Evolutionary conservation across 1,140 invertebrate species (phyloP).

Genomic region (Pinna nobilis): DNA sequence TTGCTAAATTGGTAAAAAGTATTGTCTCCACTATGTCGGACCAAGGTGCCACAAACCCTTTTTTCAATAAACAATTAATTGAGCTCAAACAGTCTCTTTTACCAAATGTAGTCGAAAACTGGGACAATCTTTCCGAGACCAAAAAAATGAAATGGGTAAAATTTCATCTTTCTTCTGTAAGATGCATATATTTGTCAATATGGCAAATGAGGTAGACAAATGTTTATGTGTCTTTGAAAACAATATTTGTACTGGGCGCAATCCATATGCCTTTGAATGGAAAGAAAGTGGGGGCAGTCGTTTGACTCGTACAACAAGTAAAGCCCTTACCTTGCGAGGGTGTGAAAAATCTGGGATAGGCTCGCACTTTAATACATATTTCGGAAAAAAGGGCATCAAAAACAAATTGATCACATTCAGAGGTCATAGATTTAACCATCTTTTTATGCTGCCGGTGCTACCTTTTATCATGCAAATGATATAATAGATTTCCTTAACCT

Average conservation of each 20-base stretch:
- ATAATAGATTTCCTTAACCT: conserved; percentile 21
- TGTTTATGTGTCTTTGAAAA: conserved; percentile 30
- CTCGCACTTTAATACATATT: conserved; percentile 10
- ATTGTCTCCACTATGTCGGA: conserved; percentile 40
- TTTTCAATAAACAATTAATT: conserved; percentile 14
- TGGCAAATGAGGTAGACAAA: conserved; percentile 35
- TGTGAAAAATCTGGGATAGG: conserved; percentile 38
- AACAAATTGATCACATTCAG: conserved; percentile 26
- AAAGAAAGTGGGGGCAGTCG: conserved; percentile 15
- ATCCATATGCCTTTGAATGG: conserved; percentile 19
- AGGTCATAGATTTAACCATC: conserved; percentile 33
- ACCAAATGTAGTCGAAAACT: conserved; percentile 7
- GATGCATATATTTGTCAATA: conserved; percentile 33
- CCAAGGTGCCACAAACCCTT: conserved; percentile 21
- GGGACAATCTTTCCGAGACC: not conserved
- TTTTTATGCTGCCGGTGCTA: conserved; percentile 33
- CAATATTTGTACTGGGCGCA: conserved; percentile 9
- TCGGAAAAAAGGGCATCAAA: conserved; percentile 1
- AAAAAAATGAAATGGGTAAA: not conserved
- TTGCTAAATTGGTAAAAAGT: not conserved
- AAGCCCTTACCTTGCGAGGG: conserved; percentile 17
- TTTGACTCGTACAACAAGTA: conserved; percentile 16
- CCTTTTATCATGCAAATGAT: conserved; percentile 15
- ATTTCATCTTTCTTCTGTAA: conserved; percentile 28
- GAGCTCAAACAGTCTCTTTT: conserved; percentile 11